phyloP scores from a whole-genome alignment of 64 coral and sea anemone species.

The Montipora cactus region DNA sequence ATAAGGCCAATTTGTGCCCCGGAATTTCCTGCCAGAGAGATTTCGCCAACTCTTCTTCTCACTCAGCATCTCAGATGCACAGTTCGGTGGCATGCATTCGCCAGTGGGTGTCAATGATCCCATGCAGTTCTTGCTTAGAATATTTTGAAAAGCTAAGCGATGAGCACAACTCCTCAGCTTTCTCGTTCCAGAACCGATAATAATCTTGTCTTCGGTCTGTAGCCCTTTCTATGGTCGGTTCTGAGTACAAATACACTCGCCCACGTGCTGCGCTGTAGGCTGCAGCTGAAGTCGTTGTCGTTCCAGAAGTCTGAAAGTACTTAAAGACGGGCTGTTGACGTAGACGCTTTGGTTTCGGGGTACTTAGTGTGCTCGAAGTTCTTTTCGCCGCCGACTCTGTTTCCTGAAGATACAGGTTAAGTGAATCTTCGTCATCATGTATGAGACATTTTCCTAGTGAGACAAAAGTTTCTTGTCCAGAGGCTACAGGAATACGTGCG shows the following conservation, averaged over 20 bases:
- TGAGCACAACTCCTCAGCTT: conserved; percentile 52
- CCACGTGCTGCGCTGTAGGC: conserved; percentile 61
- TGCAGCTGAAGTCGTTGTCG: conserved; percentile 11
- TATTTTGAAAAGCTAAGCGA: conserved; percentile 20
- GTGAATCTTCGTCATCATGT: conserved; percentile 17
- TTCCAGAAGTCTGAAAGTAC: conserved; percentile 29
- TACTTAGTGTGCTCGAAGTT: conserved; percentile 12
- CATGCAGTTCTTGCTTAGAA: conserved; percentile 58
- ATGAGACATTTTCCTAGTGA: conserved; percentile 21
- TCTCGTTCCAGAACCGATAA: conserved; percentile 45
- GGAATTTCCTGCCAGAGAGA: conserved; percentile 44
- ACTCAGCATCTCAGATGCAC: conserved; percentile 47
- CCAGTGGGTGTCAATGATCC: conserved; percentile 57
- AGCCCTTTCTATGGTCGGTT: conserved; percentile 22
- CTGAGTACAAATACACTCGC: conserved; percentile 37
- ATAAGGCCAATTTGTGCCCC: conserved; percentile 39
- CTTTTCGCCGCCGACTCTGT: conserved; percentile 27
- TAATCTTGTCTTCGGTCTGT: conserved; percentile 26
- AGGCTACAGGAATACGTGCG: conserved; percentile 21
- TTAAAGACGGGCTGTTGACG: conserved; percentile 39
- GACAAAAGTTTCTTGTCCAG: conserved; percentile 50
- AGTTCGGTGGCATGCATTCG: conserved; percentile 60
- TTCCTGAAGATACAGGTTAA: conserved; percentile 40
- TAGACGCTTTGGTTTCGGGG: conserved; percentile 44
- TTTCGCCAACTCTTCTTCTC: conserved; percentile 47